Evolutionary conservation across 2,888 invertebrate genomes (phyloP).

Genomic region (Hyles lineata): DNA sequence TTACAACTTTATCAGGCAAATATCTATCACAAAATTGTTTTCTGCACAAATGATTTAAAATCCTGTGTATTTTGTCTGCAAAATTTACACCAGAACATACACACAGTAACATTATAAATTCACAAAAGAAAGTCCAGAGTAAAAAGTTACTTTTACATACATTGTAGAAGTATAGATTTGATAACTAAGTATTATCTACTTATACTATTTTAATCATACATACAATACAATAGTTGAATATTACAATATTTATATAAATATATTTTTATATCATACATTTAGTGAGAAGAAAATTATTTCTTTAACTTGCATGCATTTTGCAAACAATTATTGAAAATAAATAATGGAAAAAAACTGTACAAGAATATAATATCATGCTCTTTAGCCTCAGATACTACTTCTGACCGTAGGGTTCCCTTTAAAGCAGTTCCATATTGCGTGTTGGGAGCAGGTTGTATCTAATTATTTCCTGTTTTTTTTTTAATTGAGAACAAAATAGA

Average conservation of each 20-base stretch:
- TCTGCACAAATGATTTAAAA: not conserved
- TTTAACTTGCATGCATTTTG: too few relatives aligned
- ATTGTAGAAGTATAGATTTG: not conserved
- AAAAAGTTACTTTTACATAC: conserved; percentile 5
- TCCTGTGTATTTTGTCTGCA: not conserved
- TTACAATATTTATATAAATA: not conserved
- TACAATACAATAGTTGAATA: not conserved
- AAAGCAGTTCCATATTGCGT: too few relatives aligned
- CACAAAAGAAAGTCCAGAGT: conserved; percentile 29
- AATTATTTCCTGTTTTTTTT: too few relatives aligned
- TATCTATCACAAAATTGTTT: too few relatives aligned
- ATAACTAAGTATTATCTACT: conserved; percentile 17
- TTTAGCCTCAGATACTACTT: too few relatives aligned
- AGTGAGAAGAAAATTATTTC: not conserved
- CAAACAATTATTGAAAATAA: too few relatives aligned
- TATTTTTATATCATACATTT: not conserved
- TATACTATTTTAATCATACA: not conserved
- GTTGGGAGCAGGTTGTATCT: too few relatives aligned
- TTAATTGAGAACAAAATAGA: too few relatives aligned
- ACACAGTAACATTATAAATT: conserved; percentile 24
- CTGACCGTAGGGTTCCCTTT: too few relatives aligned
- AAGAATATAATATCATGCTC: too few relatives aligned
- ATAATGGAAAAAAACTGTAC: too few relatives aligned
- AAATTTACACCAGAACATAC: conserved; percentile 9
- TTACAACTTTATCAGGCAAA: too few relatives aligned